phyloP scores from a whole-genome alignment of 2,797 vertebrate genomes.

The Pteropus rufus region DNA sequence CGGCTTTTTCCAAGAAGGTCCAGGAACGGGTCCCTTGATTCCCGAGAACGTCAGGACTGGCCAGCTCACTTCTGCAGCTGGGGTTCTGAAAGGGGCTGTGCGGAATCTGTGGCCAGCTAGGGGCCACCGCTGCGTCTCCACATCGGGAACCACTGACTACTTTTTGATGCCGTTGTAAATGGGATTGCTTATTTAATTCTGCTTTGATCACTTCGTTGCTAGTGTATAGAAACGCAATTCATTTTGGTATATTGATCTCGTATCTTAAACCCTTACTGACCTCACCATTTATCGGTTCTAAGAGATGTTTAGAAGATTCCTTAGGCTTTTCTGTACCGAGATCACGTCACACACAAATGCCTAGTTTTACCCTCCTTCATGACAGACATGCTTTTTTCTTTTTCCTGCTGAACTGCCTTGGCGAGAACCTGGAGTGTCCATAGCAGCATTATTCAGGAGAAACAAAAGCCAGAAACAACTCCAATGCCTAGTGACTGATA shows the following conservation, averaged over 20 bases:
- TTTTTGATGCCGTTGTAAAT: background rate
- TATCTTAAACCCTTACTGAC: background rate
- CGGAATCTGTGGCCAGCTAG: background rate
- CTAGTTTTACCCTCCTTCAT: background rate
- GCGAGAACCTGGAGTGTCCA: background rate
- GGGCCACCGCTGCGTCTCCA: background rate
- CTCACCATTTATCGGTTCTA: background rate
- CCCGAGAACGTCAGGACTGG: background rate
- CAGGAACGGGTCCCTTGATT: background rate
- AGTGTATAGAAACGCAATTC: background rate
- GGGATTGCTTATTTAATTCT: background rate
- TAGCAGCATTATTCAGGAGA: background rate
- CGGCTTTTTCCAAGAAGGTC: no score
- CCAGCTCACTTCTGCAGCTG: background rate
- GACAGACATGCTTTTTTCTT: no score
- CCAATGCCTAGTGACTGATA: background rate
- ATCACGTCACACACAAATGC: background rate
- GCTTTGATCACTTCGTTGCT: background rate
- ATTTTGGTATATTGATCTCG: background rate
- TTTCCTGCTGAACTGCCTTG: background rate
- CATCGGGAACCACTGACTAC: background rate
- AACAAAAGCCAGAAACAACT: background rate
- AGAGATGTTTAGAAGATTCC: background rate
- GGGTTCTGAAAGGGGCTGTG: background rate
- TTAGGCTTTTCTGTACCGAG: background rate